Evolutionary conservation across 2,113 vertebrate species (phyloP).

Genomic region (Chamaetylas fuelleborni): DNA sequence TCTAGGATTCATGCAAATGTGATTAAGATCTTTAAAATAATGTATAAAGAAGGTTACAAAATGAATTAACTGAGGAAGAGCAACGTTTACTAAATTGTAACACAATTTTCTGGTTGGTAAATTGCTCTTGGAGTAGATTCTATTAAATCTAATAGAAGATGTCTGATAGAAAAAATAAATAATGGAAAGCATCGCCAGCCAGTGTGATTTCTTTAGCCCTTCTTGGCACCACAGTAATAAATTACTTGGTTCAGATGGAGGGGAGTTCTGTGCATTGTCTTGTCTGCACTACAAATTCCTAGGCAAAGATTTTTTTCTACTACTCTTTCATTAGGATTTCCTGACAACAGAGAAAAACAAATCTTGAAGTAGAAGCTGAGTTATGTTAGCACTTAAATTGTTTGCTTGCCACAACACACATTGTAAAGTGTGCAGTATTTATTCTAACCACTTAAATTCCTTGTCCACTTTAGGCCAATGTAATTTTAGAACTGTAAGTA

Average conservation of each 20-base stretch:
- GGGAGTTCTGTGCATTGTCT: neutral
- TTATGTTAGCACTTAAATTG: neutral
- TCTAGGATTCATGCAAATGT: neutral
- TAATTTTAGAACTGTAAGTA: neutral
- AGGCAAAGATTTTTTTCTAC: neutral
- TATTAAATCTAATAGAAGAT: neutral
- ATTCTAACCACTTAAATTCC: neutral
- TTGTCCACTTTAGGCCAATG: neutral
- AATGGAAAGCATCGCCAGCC: neutral
- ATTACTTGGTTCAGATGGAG: neutral
- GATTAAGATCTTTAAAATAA: neutral
- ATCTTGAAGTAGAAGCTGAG: neutral
- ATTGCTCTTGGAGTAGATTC: neutral
- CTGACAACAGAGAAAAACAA: neutral
- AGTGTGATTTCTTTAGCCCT: neutral
- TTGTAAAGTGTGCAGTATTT: neutral
- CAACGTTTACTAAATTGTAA: neutral
- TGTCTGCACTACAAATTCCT: neutral
- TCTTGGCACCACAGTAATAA: neutral
- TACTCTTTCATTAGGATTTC: neutral
- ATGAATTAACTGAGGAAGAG: neutral
- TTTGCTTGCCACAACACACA: neutral
- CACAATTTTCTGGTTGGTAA: neutral
- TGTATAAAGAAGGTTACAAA: neutral
- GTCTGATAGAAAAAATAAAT: neutral